Percentiles rank a stretch among this genome's conserved stretches.
Evolutionary conservation across 2,113 vertebrate species (phyloP).

Genomic region (Romanogobio albipinnatus): DNA sequence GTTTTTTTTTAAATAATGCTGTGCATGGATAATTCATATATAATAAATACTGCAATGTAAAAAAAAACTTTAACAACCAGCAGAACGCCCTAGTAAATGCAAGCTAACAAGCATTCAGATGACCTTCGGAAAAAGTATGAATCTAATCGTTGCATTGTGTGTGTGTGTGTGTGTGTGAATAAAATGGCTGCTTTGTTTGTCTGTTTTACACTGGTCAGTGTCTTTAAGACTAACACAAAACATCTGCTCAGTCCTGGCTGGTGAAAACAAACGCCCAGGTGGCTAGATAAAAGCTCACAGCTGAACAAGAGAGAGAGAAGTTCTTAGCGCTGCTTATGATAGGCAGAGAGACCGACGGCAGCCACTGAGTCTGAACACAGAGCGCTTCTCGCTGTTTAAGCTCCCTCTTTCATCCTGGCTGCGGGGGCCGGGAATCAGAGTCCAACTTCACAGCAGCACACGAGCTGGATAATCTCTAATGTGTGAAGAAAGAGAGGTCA

Average conservation of each 20-base stretch:
- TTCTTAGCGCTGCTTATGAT: conserved; percentile 22
- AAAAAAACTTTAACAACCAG: background rate
- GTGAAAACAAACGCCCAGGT: conserved; percentile 25
- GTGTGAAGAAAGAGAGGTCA: conserved; percentile 36
- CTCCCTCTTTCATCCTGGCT: conserved; percentile 49
- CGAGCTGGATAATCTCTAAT: conserved; percentile 26
- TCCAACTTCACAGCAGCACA: conserved; percentile 33
- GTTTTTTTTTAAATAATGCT: too few species aligned
- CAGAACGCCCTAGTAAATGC: background rate
- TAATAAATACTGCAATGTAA: too few species aligned
- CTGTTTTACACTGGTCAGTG: background rate
- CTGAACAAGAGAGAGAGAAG: background rate
- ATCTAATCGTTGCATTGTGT: background rate
- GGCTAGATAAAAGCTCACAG: conserved; percentile 19
- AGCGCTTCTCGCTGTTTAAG: conserved; percentile 31
- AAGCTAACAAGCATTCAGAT: background rate
- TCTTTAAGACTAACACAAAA: conserved; percentile 1
- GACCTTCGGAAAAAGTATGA: background rate
- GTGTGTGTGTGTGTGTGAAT: background rate
- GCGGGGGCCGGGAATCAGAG: conserved; percentile 40
- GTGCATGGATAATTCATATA: too few species aligned
- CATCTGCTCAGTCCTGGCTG: conserved; percentile 27
- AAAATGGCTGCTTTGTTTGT: background rate
- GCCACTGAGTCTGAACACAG: conserved; percentile 23
- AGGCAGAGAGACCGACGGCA: background rate